These are phyloP conservation scores for Amphiprion ocellaris DNA, from an alignment of 2,113 vertebrate species.

Conservation along the genomic window DNA sequence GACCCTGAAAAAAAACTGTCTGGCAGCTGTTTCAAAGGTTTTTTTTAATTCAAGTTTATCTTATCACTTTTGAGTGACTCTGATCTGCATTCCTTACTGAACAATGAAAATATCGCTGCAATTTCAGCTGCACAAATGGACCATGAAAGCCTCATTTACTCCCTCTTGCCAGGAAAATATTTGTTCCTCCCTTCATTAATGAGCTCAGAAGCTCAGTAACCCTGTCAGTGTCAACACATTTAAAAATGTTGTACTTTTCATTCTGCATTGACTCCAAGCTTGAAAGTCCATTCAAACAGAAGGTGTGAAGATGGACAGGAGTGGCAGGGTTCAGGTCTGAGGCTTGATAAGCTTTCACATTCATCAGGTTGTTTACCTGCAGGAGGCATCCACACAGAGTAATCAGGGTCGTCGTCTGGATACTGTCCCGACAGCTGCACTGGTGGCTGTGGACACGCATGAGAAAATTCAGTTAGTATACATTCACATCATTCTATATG, in stretches of 20 bases:
- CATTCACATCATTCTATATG: background rate
- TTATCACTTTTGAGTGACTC: constrained; percentile 45
- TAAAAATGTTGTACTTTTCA: too few species aligned
- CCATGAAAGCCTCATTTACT: constrained; percentile 31
- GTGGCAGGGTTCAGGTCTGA: background rate
- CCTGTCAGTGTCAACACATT: too few species aligned
- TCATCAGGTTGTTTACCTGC: constrained; percentile 83
- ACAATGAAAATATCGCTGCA: constrained; percentile 32
- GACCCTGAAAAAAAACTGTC: constrained; percentile 1
- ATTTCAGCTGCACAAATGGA: constrained; percentile 45
- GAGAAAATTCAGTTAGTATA: background rate
- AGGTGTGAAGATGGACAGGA: too few species aligned
- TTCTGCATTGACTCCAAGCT: too few species aligned
- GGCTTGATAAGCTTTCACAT: background rate
- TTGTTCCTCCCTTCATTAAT: background rate
- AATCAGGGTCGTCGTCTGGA: constrained; percentile 96
- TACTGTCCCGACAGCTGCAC: constrained; percentile 86
- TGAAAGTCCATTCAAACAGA: background rate
- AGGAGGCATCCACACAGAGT: constrained; percentile 96
- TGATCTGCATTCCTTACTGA: constrained; percentile 57
- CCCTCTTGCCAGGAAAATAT: constrained; percentile 9
- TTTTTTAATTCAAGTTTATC: constrained; percentile 43
- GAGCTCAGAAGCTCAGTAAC: background rate
- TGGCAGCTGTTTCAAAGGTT: constrained; percentile 29
- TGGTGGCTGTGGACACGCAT: constrained; percentile 79